Base-by-base conservation (phyloP, 2,113 vertebrate species). In the Festucalex cinctus region DNA sequence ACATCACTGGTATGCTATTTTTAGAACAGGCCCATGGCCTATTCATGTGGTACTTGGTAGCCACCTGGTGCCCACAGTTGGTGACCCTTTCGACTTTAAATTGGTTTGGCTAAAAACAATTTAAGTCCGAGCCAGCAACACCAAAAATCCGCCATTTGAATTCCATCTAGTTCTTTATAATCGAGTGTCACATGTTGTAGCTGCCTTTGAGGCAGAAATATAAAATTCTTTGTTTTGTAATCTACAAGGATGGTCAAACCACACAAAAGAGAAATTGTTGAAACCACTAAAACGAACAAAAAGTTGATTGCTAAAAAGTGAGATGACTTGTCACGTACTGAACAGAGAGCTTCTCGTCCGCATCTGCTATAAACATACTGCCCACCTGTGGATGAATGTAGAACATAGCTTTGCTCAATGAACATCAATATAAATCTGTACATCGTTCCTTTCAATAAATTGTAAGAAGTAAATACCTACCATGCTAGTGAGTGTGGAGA, bases 301-400 rank as follows among this genome's bases (percentile, higher is more conserved):
- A 12, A 3, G 0, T 54, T 3, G 3, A 4, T 57, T 57, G 20
- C 9, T 51, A 32, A 54, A 54, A 24, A 32, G 6, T 28, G 8
- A n/a, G 60, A 54, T 35, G 22, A 46, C 5, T 19, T 19, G 28
- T 53, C 41, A 94, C 97, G 96, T 93, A 99, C 97, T 98, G 96
- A 36, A 98, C 94, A 36, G 97, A 98, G 58, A 99, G 95, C 90
- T 99, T 99, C 87, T 99, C 97, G 44, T 98, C 96, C 8, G 93
- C 95, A 77, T 99, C 97, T 78, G 96, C 96, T 88, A 99, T 98
- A 88, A 99, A 99, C 97, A 99, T 99, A 86, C 91, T 99, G 91
- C 97, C 97, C 78, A 99, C 96, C 97, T 98, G 93, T 88, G 89
- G 91, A 91, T 73, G 84, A 49, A 37, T 35, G 7, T 8, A 17